phyloP scores from a whole-genome alignment of 2,113 vertebrate species.

The Nycticebus coucang region DNA sequence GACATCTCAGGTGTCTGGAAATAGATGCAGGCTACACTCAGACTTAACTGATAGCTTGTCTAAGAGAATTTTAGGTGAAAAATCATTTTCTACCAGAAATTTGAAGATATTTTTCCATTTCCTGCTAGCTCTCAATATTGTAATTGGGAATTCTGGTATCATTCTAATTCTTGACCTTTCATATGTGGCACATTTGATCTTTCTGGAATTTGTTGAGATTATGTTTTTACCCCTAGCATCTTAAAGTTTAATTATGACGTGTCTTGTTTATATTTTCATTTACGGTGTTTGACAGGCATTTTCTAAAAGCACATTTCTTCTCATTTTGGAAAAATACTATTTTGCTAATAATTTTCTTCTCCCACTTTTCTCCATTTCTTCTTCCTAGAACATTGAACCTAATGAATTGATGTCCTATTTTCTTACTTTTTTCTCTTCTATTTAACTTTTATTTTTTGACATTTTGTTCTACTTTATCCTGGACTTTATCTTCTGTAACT shows the following conservation, averaged over 20 bases:
- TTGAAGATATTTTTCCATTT: not conserved
- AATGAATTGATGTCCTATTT: not conserved
- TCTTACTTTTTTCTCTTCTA: not conserved
- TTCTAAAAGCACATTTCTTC: not conserved
- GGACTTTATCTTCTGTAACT: not conserved
- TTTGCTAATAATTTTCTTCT: not conserved
- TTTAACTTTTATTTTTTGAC: not conserved
- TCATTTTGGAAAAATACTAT: not conserved
- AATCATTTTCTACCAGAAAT: not conserved
- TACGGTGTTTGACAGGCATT: not conserved
- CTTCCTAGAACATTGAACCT: not conserved
- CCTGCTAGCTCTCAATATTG: not conserved
- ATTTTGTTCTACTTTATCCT: not conserved
- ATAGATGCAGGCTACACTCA: not conserved
- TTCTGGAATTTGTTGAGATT: not conserved
- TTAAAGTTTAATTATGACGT: not conserved
- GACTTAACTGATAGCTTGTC: not conserved
- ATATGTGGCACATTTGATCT: not conserved
- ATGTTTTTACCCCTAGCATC: not conserved
- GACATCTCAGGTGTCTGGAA: not conserved
- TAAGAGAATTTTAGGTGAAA: conserved; percentile 7
- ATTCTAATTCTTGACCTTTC: not conserved
- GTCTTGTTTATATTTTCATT: not conserved
- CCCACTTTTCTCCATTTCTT: not conserved
- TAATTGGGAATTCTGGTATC: not conserved